Base-by-base conservation (phyloP, 2,797 vertebrate genomes). In the Gouania willdenowi region DNA sequence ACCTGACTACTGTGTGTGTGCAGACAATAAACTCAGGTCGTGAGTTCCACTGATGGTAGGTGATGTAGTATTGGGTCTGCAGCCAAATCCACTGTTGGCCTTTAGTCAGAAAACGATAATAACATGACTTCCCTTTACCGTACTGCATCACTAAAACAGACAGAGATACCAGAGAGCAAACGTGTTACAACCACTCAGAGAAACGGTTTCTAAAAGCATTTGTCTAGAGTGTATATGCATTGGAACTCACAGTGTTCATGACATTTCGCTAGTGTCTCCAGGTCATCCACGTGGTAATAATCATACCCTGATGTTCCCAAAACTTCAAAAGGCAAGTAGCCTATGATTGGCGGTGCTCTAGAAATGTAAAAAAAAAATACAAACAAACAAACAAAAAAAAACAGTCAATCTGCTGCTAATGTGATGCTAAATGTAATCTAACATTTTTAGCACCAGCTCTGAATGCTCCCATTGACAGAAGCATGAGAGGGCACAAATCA, bases 61-160 rank as follows among this genome's bases (percentile, higher is more conserved):
- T 99, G 76, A 98, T 98, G 71, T 99, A 99, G 83, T 98, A 98
- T 70, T 94, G 94, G 15, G 95, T 99, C 55, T 98, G 96, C 34
- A 98, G 87, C 95, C 95, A 98, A 78, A 99, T 98, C 96, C 96
- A 99, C 38, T 99, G 94, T 24, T 99, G 96, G 41, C 96, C 96
- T 87, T 99, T 99, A 24, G 95, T 98, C 65, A 98, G 89, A 87
- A 99, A 99, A 48, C 95, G 92, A 66, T 99, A 98, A 82, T 97
- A 97, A 77, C 95, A 99, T 1, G 96, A 98, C 81, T 97, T 98
- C 48, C 95, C 96, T 89, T 98, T 99, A 33, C 96, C 96, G 22
- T 94, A 99, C 30, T 99, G 96, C 95, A 99, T 98, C 86, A 98
- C 96, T 98, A 37, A 27, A 38, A 5, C 22, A 9, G 22, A 35